A percentile compares a stretch with the other conserved stretches of the same genome.
These are phyloP conservation scores for Rhadinocentrus ornatus DNA, from an alignment of 2,797 vertebrate species.

Conservation along the genomic window DNA sequence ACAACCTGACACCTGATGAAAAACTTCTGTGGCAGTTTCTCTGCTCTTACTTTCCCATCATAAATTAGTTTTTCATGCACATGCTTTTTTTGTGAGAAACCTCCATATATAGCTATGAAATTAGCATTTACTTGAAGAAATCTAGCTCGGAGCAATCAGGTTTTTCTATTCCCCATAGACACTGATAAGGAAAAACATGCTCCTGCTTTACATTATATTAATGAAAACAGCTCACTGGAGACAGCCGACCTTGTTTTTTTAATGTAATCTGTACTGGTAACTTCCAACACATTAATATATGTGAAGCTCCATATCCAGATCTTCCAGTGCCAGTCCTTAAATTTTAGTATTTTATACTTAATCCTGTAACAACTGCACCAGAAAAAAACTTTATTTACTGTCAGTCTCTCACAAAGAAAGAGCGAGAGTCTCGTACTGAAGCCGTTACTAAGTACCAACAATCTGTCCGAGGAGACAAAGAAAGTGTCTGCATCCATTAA, in stretches of 20 bases:
- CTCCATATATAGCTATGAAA: not conserved
- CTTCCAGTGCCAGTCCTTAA: not conserved
- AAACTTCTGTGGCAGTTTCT: too few relatives aligned
- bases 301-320: conserved; percentile 1
- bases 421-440: not conserved
- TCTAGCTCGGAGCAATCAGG: not conserved
- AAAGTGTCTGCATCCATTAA: not conserved
- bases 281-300: not conserved
- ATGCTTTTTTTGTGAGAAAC: not conserved
- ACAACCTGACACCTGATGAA: too few relatives aligned
- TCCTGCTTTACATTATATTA: not conserved
- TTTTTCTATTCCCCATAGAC: not conserved
- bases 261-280: not conserved
- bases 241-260: not conserved
- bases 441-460: not conserved
- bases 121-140: not conserved
- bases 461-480: not conserved
- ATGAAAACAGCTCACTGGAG: not conserved
- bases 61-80: not conserved
- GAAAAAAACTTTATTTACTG: not conserved
- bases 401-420: not conserved
- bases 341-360: not conserved
- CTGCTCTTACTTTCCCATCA: not conserved
- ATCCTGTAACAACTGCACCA: not conserved
- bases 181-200: conserved; percentile 1